Evolutionary conservation across 2,888 invertebrate species (phyloP), one percentile per base, ranked within the genome.

Genomic region (Drosophila conformis): DNA sequence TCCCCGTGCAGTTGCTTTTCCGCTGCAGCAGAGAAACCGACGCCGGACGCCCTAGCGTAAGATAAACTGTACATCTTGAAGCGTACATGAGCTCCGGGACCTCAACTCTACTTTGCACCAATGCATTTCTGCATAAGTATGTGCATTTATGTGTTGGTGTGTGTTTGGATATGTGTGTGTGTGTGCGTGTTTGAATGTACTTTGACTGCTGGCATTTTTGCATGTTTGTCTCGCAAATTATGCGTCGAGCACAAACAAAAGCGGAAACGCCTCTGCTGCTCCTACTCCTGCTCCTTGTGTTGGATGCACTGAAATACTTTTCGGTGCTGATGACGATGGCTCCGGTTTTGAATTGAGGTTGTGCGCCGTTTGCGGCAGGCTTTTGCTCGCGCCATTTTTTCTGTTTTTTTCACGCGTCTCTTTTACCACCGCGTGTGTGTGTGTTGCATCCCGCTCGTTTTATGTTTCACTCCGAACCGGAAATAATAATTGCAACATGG

Each of bases 401-500:
- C 13, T 38, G n/a, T 56, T 18, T 38, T 52, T 53, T 64, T 80
- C 67, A 76, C 81, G 76, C 78, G 76, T 72, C 69, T 73, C 62
- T 71, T 71, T 61, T 66, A 69, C 78, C 69, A 73, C 25, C 46
- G 25, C 15, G 4, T 25, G 25, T 46, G 4, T 56, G n/a, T 82
- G 75, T 66, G 52, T 75, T 57, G 64, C 83, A 80, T 89, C 85
- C 89, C 87, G 89, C 85, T 87, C 87, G 89, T 89, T 87, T 89
- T 82, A 82, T 77, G 78, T 87, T 78, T 83, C 76, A 80, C 89
- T 89, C 78, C 85, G 74, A 87, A 80, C 69, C 82, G 86, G 87
- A 89, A 80, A 89, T 89, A 87, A 84, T 89, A 86, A 86, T 89
- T 86, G 86, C 89, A 87, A 80, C 85, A 86, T 86, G 86, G 84